Percentiles rank a stretch among this genome's conserved stretches.
Evolutionary conservation across 2,797 vertebrate species (phyloP).

Genomic region (Chaunax sp.): DNA sequence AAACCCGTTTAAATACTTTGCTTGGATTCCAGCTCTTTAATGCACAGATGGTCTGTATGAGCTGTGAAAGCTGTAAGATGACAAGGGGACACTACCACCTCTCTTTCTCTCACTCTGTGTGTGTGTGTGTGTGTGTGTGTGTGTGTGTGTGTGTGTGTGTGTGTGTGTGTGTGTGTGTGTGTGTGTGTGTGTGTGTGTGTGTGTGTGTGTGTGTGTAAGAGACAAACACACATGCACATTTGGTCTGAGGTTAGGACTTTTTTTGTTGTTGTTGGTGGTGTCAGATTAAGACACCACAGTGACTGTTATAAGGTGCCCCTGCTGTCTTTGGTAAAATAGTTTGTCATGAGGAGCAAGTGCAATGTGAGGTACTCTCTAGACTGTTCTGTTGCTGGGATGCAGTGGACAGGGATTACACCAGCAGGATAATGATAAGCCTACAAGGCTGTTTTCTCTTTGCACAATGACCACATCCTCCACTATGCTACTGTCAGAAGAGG

Average conservation of each 20-base stretch:
- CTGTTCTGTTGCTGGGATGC: constrained; percentile 43
- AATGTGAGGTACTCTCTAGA: constrained; percentile 28
- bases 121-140: too few relatives aligned
- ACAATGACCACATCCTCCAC: constrained; percentile 60
- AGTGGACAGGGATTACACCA: constrained; percentile 79
- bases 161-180: too few relatives aligned
- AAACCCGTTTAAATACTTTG: constrained; percentile 70
- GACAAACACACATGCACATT: constrained; percentile 6
- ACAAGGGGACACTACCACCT: constrained; percentile 58
- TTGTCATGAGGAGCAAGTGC: constrained; percentile 65
- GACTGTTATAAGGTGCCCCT: constrained; percentile 76
- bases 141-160: too few relatives aligned
- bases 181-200: too few relatives aligned
- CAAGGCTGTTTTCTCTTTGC: constrained; percentile 63
- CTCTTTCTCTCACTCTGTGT: constrained; percentile 11
- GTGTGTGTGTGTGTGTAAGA: too few relatives aligned
- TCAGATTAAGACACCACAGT: constrained; percentile 64
- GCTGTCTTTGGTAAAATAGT: constrained; percentile 73
- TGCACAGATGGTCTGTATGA: constrained; percentile 77
- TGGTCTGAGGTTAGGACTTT: constrained; percentile 30
- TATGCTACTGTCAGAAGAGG: constrained; percentile 39
- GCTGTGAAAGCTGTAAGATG: constrained; percentile 63
- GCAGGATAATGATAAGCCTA: constrained; percentile 83
- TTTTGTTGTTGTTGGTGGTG: constrained; percentile 17
- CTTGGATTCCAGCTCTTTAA: constrained; percentile 69